These are phyloP conservation scores for Megalopta genalis DNA, from an alignment of 1,140 invertebrate genomes.

Conservation along the genomic window DNA sequence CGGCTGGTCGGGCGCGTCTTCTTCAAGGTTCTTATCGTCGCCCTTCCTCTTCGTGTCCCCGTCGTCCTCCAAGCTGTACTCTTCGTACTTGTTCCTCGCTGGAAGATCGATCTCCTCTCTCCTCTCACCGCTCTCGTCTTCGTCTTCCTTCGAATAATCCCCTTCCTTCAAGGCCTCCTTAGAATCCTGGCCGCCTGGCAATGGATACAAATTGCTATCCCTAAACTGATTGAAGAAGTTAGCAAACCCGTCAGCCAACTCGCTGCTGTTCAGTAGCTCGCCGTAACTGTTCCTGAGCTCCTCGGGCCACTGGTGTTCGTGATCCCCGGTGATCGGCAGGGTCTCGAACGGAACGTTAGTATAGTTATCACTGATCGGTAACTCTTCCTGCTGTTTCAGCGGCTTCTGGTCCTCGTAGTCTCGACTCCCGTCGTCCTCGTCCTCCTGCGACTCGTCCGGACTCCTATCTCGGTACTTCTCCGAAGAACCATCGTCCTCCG, in stretches of 20 bases:
- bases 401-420: constrained; percentile 32
- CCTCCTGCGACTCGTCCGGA: background rate
- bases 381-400: constrained; percentile 2
- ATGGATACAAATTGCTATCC: background rate
- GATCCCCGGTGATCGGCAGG: constrained; percentile 49
- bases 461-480: constrained; percentile 22
- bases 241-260: constrained; percentile 44
- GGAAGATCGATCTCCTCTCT: constrained; percentile 35
- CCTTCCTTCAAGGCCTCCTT: background rate
- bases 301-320: constrained; percentile 49
- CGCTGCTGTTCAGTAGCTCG: constrained; percentile 56
- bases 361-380: constrained; percentile 17
- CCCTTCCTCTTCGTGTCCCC: background rate
- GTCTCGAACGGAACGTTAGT: constrained; percentile 19
- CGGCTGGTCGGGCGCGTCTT: background rate
- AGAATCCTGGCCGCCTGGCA: background rate
- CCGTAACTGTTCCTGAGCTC: constrained; percentile 68
- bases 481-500: constrained; percentile 8
- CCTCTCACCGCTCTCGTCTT: constrained; percentile 1
- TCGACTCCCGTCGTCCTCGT: constrained; percentile 15
- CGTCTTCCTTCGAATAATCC: background rate
- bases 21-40: background rate
- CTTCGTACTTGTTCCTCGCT: constrained; percentile 63
- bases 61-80: constrained; percentile 57
- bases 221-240: constrained; percentile 42